Percentiles rank a stretch among this genome's conserved stretches.
Conservation (phyloP, 2,797 vertebrate species). For the Coluber constrictor region DNA sequence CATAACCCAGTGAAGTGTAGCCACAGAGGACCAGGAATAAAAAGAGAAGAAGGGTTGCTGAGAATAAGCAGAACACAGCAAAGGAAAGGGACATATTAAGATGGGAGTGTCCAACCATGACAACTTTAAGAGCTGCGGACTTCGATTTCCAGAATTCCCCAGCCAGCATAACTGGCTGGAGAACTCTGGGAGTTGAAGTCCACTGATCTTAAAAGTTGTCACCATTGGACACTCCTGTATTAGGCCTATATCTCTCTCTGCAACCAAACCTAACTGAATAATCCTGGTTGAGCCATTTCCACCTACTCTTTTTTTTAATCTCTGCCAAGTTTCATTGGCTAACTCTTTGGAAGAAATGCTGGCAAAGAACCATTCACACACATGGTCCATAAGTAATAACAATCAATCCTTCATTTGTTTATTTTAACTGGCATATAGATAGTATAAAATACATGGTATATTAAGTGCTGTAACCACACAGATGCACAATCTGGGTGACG, state of each 20-base stretch:
- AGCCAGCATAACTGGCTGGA: background rate
- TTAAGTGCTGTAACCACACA: background rate
- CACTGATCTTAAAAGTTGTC: background rate
- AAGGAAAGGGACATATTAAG: background rate
- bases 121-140: background rate
- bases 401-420: background rate
- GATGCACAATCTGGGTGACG: background rate
- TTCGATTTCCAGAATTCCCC: background rate
- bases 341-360: background rate
- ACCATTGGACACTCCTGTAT: background rate
- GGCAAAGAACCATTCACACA: background rate
- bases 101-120: background rate
- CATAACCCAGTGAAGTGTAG: background rate
- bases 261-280: background rate
- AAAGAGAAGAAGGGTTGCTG: background rate
- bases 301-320: background rate
- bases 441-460: background rate
- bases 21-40: background rate
- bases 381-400: background rate
- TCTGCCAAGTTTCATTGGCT: background rate
- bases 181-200: background rate
- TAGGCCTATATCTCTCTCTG: background rate
- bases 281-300: background rate
- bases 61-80: background rate
- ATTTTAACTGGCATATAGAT: background rate